Conservation (phyloP, 2,797 vertebrate genomes). For the Gila robusta region DNA sequence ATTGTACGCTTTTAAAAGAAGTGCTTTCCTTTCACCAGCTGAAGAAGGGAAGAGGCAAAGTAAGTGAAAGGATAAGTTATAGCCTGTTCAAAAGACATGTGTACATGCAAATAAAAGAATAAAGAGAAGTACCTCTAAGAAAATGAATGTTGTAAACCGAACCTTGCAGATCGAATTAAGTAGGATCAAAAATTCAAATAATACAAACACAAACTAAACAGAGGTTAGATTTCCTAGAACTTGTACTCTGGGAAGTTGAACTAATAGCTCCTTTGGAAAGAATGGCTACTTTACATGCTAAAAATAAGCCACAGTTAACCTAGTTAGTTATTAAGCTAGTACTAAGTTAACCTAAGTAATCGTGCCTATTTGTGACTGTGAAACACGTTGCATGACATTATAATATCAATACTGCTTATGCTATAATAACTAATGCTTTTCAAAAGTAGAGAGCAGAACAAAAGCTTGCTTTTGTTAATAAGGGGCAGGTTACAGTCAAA, state of each 20-base stretch:
- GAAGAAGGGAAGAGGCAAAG: slow-evolving; percentile 34
- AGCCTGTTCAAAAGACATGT: slow-evolving; percentile 22
- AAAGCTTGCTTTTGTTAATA: slow-evolving; percentile 47
- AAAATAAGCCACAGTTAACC: slow-evolving; percentile 22
- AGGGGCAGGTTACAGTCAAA: slow-evolving; percentile 47
- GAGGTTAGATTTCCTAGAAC: not conserved
- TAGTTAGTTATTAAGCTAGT: slow-evolving; percentile 14
- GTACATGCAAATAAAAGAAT: slow-evolving; percentile 29
- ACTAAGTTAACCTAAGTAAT: slow-evolving; percentile 11
- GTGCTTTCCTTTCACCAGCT: slow-evolving; percentile 46
- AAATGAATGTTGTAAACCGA: not conserved
- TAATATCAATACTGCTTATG: slow-evolving; percentile 19
- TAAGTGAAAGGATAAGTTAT: slow-evolving; percentile 51
- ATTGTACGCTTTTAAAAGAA: slow-evolving; percentile 60
- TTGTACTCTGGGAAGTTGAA: not conserved
- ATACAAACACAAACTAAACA: not conserved
- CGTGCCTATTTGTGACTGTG: not conserved
- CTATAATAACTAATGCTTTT: slow-evolving; percentile 22
- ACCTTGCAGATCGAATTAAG: not conserved
- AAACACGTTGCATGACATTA: not conserved
- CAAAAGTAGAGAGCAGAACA: slow-evolving; percentile 5
- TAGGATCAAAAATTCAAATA: slow-evolving; percentile 3
- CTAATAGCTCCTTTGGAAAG: slow-evolving; percentile 4
- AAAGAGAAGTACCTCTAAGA: not conserved
- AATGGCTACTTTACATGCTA: slow-evolving; percentile 8